Base-by-base conservation (phyloP, 2,797 vertebrate species). In the Pitangus sulphuratus region DNA sequence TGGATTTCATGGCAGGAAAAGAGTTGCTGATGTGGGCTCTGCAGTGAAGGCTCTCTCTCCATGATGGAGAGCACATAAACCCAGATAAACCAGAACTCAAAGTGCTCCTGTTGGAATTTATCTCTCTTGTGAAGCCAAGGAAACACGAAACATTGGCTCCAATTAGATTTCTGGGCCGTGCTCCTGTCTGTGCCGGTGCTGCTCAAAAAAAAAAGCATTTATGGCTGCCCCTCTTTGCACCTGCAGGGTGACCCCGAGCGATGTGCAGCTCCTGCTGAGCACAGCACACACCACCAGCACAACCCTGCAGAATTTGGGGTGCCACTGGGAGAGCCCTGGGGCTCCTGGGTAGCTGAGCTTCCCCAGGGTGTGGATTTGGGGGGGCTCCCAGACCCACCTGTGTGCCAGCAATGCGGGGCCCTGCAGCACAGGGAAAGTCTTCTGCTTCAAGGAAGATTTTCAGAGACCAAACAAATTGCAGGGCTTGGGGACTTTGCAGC, bases 151-250 rank as follows among this genome's bases (percentile, higher is more conserved):
- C 42, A 20, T 2, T 11, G 31, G 37, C 68, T 56, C 15, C 10
- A 4, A 0, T 30, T 37, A 56, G 25, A 64, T 66, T 78, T 58
- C 33, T 37, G 48, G 79, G 48, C 50, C 40, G 19, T 9, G 15
- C 31, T 70, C 19, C 70, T 4, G 0, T 33, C 53, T 0, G 0
- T 11, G 17, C 12, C 70, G 79, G 53, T 3, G 8, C 39, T 74
- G 60, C 40, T 37, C 50, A 0, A 40, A 39, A 39, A 39, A 39
- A 39, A 39, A 14, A 33, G 33, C 51, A 82, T 8, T 24, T 61
- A 30, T 26, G 60, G 70, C 65, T 39, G 70, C 22, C 74, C n/a
- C 56, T 58, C 37, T 39, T 44, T 28, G 37, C 45, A 81, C 9
- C 53, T 66, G 69, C 56, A n/a, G 40, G 50, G 50, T 53, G 69